A percentile compares a stretch with the other conserved stretches of the same genome.
These are phyloP conservation scores for Omphaloscelis lunosa DNA, from an alignment of 2,888 invertebrate species.

Conservation along the genomic window DNA sequence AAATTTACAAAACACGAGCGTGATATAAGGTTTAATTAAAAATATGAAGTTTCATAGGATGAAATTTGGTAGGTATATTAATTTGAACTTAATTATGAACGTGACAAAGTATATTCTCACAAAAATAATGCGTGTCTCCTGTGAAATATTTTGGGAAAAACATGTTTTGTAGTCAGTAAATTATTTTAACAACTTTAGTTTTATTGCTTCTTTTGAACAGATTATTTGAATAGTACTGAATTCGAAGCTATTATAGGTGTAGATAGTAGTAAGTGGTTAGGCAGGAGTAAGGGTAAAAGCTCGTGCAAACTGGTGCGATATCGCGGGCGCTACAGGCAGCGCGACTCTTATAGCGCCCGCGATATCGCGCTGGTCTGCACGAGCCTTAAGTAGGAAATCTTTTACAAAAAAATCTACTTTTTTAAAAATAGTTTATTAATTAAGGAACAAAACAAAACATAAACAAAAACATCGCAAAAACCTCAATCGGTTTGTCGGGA, in stretches of 20 bases:
- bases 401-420: background rate
- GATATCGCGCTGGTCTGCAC: too few relatives aligned
- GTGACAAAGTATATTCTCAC: conserved; percentile 30
- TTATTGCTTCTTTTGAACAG: background rate
- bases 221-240: background rate
- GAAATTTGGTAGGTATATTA: conserved; percentile 31
- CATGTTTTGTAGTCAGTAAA: conserved; percentile 14
- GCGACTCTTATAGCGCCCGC: too few relatives aligned
- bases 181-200: conserved; percentile 28
- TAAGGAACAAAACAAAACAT: too few relatives aligned
- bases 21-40: conserved; percentile 57
- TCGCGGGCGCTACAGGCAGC: too few relatives aligned
- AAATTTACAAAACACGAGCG: conserved; percentile 40
- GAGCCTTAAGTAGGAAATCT: too few relatives aligned
- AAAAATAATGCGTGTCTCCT: conserved; percentile 16
- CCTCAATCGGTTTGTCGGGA: too few relatives aligned
- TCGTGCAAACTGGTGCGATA: too few relatives aligned
- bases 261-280: too few relatives aligned
- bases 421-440: too few relatives aligned
- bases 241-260: background rate
- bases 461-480: too few relatives aligned
- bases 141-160: conserved; percentile 28
- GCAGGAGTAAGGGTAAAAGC: too few relatives aligned
- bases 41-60: conserved; percentile 31
- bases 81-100: conserved; percentile 40